These are phyloP conservation scores for Tinamus major DNA, from an alignment of 2,797 vertebrate genomes.

Conservation along the genomic window DNA sequence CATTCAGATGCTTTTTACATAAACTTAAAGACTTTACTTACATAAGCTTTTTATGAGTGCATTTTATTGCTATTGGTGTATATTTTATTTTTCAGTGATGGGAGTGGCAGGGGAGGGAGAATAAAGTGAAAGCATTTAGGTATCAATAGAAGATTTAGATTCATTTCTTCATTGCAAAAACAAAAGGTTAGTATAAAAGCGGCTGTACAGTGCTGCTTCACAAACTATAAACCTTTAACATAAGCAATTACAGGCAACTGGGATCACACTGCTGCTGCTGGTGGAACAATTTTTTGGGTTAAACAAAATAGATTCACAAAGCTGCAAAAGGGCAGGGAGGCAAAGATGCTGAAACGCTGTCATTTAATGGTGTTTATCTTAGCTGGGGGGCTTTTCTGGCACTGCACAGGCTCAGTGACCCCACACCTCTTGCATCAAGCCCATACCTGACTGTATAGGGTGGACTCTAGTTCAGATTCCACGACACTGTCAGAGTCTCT, in stretches of 20 bases:
- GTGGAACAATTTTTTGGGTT: not conserved
- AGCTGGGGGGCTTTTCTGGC: not conserved
- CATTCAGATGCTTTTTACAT: not conserved
- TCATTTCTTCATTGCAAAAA: not conserved
- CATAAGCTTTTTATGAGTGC: not conserved
- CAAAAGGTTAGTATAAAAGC: not conserved
- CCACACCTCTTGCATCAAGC: not conserved
- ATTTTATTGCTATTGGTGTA: not conserved
- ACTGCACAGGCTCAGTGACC: not conserved
- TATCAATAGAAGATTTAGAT: not conserved
- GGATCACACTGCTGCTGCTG: not conserved
- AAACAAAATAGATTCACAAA: not conserved
- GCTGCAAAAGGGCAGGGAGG: not conserved
- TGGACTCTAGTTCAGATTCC: conserved; percentile 82
- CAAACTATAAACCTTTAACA: not conserved
- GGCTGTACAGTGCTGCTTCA: not conserved
- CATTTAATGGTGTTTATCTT: fast-evolving
- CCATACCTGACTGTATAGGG: conserved; percentile 77
- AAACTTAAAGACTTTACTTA: not conserved
- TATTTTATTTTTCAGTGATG: not conserved
- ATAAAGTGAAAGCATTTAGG: not conserved
- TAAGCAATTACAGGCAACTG: not conserved
- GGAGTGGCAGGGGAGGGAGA: not conserved
- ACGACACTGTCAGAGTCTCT: conserved; percentile 81
- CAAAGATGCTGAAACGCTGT: not conserved